Evolutionary conservation across 2,797 vertebrate species (phyloP).

Genomic region (Malacoraja senta): DNA sequence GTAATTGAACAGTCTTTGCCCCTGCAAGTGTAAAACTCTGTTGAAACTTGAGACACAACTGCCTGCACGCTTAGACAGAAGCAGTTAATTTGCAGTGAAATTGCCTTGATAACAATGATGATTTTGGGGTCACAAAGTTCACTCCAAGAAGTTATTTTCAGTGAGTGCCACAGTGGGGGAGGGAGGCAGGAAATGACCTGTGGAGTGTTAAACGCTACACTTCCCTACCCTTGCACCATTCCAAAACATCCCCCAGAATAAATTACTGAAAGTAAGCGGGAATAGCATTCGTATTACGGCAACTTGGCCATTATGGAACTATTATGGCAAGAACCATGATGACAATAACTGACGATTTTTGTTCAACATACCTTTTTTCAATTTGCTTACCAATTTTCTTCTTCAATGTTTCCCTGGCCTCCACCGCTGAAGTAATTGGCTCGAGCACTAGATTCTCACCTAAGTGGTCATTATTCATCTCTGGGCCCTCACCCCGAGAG

Average conservation of each 20-base stretch:
- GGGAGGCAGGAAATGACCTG: too few species aligned
- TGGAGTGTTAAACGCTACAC: not conserved
- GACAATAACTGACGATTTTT: not conserved
- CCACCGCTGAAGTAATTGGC: not conserved
- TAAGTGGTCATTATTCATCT: conserved; percentile 8
- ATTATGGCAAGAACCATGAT: not conserved
- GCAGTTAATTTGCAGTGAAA: conserved; percentile 2
- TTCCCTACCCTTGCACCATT: not conserved
- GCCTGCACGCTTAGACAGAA: not conserved
- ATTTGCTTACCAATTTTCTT: conserved; percentile 9
- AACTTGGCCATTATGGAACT: not conserved
- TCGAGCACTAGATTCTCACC: not conserved
- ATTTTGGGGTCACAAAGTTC: conserved; percentile 13
- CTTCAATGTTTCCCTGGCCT: not conserved
- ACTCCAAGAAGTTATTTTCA: not conserved
- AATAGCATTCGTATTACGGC: not conserved
- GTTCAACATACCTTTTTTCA: not conserved
- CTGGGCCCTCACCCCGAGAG: not conserved
- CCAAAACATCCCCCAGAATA: not conserved
- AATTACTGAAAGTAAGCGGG: conserved; percentile 22
- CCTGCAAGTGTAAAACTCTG: not conserved
- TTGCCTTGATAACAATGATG: conserved; percentile 18
- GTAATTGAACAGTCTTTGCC: not conserved
- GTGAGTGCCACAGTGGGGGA: not conserved
- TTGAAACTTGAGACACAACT: not conserved